Conservation (phyloP, 1,140 invertebrate species). For the Tribolium castaneum region DNA sequence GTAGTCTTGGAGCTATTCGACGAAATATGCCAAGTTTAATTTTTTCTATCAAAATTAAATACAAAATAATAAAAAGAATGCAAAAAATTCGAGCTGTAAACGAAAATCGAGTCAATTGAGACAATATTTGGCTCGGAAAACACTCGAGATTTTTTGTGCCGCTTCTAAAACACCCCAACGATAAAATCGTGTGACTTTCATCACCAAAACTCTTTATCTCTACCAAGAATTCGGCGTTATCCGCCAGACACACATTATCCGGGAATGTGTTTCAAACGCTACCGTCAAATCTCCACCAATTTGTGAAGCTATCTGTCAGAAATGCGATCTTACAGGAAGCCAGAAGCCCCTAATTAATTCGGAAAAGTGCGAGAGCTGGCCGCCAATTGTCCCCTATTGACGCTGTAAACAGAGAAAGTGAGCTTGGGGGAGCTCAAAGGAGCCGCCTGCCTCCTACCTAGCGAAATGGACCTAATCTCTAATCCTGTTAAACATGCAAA, state of each 20-base stretch:
- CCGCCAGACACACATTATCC: slow-evolving; percentile 5
- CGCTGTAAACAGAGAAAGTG: slow-evolving; percentile 40
- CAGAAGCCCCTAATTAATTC: neutral
- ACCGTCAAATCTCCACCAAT: neutral
- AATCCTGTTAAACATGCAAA: slow-evolving; percentile 13
- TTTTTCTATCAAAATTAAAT: no score
- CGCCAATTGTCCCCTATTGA: slow-evolving; percentile 43
- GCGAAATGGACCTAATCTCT: slow-evolving; percentile 3
- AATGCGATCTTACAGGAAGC: slow-evolving; percentile 6
- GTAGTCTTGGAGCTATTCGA: no score
- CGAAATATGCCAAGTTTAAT: no score
- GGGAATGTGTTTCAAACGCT: slow-evolving; percentile 1
- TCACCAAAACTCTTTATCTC: slow-evolving; percentile 16
- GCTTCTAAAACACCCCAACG: neutral
- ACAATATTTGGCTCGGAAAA: neutral
- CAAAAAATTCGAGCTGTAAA: neutral
- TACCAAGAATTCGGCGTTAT: neutral
- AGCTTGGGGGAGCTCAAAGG: slow-evolving; percentile 15
- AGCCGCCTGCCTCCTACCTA: slow-evolving; percentile 17
- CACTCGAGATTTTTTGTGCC: neutral
- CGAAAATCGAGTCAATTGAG: neutral
- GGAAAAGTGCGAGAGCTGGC: slow-evolving; percentile 1
- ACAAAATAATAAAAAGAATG: no score
- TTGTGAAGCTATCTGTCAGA: slow-evolving; percentile 19
- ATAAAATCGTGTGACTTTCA: slow-evolving; percentile 23